Evolutionary conservation across 53 echinoderm and acorn worm genomes (phyloP).

Genomic region (Luidia sarsii): DNA sequence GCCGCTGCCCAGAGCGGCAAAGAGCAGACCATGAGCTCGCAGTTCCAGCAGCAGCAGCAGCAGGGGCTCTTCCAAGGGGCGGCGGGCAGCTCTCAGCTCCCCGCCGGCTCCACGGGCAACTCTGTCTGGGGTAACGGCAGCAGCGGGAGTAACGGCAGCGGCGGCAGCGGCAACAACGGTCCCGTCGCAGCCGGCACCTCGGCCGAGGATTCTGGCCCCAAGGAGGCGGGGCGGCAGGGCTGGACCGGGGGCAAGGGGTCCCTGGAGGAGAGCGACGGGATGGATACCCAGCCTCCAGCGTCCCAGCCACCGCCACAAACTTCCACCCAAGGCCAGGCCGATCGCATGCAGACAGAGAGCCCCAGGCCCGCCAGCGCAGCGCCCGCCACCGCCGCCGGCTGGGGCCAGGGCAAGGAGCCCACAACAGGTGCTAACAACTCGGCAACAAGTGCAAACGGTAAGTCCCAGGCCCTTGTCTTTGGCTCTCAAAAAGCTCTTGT

Average conservation of each 20-base stretch:
- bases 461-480: too few relatives aligned
- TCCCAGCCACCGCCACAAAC: not conserved
- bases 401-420: conserved; percentile 40
- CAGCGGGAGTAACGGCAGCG: too few relatives aligned
- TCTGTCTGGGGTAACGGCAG: conserved; percentile 28
- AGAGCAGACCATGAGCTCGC: conserved; percentile 43
- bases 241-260: conserved; percentile 24
- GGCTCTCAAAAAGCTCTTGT: too few relatives aligned
- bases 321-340: conserved; percentile 29
- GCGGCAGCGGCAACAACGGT: conserved; percentile 15
- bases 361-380: conserved; percentile 5
- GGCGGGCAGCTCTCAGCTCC: conserved; percentile 36
- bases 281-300: conserved; percentile 32
- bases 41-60: conserved; percentile 63
- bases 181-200: conserved; percentile 2
- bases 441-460: conserved; percentile 58
- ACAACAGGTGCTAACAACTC: conserved; percentile 57
- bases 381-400: conserved; percentile 29
- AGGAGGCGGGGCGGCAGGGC: conserved; percentile 23
- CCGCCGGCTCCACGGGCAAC: conserved; percentile 49
- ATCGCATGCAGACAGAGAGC: conserved; percentile 52
- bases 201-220: conserved; percentile 18
- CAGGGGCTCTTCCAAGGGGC: conserved; percentile 48
- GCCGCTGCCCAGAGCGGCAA: conserved; percentile 38
- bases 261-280: conserved; percentile 35